Percentiles rank a stretch among this genome's conserved stretches.
Conservation (phyloP, 2,797 vertebrate genomes). For the Rhincodon typus region DNA sequence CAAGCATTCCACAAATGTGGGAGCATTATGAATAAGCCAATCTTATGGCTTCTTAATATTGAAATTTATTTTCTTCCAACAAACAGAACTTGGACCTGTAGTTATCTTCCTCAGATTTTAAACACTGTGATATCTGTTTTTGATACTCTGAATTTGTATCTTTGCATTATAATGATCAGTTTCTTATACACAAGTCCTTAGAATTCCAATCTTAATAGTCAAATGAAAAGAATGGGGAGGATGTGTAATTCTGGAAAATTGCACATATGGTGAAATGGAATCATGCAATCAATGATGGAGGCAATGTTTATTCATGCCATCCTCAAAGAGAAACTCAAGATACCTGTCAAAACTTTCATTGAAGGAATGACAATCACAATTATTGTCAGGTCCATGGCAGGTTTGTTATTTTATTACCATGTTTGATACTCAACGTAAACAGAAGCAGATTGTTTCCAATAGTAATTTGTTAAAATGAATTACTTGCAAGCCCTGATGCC, state of each 20-base stretch:
- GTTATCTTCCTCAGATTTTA: background rate
- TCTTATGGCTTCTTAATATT: background rate
- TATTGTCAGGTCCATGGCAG: background rate
- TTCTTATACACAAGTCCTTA: background rate
- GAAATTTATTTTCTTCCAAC: background rate
- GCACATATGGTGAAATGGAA: background rate
- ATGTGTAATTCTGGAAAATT: background rate
- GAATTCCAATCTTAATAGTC: background rate
- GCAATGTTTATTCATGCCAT: background rate
- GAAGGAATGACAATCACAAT: background rate
- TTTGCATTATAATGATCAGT: background rate
- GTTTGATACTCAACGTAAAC: background rate
- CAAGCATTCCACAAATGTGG: background rate
- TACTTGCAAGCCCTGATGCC: background rate
- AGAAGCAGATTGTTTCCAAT: background rate
- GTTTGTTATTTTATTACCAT: background rate
- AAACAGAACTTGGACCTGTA: background rate
- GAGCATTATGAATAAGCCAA: background rate
- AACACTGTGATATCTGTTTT: background rate
- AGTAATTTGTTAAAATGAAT: slow-evolving; percentile 17
- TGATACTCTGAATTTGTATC: background rate
- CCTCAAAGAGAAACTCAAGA: background rate
- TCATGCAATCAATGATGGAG: background rate
- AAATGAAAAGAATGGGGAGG: background rate
- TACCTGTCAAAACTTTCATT: background rate